Base-by-base conservation (phyloP, 2,888 invertebrate species). In the Oligia strigilis region DNA sequence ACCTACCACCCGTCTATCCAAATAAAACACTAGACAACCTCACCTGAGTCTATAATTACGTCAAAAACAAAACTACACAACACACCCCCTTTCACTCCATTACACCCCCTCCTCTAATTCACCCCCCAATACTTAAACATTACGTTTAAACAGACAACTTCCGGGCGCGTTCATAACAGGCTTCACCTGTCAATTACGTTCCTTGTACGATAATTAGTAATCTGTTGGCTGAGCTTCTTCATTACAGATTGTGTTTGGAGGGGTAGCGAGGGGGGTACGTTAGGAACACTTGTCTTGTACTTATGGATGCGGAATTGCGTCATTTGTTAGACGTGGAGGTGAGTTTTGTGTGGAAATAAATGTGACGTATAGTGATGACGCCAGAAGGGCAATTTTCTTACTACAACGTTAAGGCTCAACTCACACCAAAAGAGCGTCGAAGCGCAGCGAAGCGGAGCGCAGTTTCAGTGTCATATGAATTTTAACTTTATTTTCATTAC, bases 171-270 rank as follows among this genome's bases (percentile, higher is more conserved):
- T 70, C 67, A 66, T 87, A 84, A 87, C 82, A 77, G 74, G 83
- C 77, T 70, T 85, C 87, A 78, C 80, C 78, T 87, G 88, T 85
- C 88, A 88, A 88, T 88, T 88, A 88, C 29, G n/a, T 29, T 49
- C 46, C 52, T 23, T 77, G 79, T 75, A 58, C 72, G 67, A 87
- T 81, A 88, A 88, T 88, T 85, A 88, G 81, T 82, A 84, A 86
- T 86, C 80, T 79, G 80, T 88, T 84, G 79, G 82, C 82, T 65
- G 75, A 71, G 76, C 81, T 43, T 71, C 85, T 85, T 81, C 71
- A 85, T 84, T 84, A 85, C 76, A 76, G 75, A 84, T 80, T 65
- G 55, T 71, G 80, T 84, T 79, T 64, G 60, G 74, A 52, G 64
- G 46, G 40, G 23, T 58, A 69, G 29, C 36, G 36, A 1, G 40